Evolutionary conservation across 2,797 vertebrate genomes (phyloP).

Genomic region (Smutsia temminckii): DNA sequence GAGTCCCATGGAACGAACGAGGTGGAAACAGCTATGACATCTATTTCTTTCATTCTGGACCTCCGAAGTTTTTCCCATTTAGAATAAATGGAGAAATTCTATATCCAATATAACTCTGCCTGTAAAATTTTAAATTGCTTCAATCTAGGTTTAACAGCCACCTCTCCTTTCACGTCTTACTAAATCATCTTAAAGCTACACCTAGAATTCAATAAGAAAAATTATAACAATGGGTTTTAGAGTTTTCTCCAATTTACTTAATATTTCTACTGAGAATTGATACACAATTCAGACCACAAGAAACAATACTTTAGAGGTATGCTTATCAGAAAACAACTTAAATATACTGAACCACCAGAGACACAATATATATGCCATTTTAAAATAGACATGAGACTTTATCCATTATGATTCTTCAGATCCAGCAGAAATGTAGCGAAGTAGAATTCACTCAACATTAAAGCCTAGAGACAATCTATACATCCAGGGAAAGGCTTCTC

Average conservation of each 20-base stretch:
- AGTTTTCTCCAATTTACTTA: conserved; percentile 54
- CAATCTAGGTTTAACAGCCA: background rate
- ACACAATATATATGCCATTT: background rate
- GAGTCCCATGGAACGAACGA: background rate
- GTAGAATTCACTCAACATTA: background rate
- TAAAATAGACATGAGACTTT: background rate
- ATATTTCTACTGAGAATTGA: conserved; percentile 75
- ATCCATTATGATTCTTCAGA: background rate
- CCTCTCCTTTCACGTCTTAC: background rate
- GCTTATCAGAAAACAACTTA: background rate
- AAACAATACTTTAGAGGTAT: conserved; percentile 61
- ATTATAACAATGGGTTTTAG: conserved; percentile 50
- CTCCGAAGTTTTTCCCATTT: background rate
- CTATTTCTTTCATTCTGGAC: background rate
- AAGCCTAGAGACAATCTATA: background rate
- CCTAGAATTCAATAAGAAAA: conserved; percentile 62
- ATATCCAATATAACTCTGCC: background rate
- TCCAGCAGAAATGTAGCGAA: background rate
- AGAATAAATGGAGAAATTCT: conserved; percentile 15
- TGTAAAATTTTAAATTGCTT: conserved; percentile 14
- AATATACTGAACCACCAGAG: background rate
- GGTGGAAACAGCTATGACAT: background rate
- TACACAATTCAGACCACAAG: conserved; percentile 65
- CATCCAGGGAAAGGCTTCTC: background rate
- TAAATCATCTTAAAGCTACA: conserved; percentile 45